These are phyloP conservation scores for Beaufortia kweichowensis DNA, from an alignment of 2,113 vertebrate genomes.

Conservation along the genomic window DNA sequence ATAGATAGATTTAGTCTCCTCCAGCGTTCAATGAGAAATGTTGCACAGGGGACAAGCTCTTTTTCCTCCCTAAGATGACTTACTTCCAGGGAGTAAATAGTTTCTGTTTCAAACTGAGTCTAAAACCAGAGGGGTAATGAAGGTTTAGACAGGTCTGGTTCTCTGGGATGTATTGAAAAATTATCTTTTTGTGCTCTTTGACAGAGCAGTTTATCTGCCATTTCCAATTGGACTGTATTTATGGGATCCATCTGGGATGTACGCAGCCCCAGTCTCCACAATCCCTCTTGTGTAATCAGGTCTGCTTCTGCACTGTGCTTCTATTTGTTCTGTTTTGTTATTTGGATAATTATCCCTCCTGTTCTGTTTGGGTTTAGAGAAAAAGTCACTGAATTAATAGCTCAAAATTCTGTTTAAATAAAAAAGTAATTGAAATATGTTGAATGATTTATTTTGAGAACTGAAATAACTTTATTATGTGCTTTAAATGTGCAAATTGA, in stretches of 20 bases:
- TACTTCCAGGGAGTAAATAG: slow-evolving; percentile 55
- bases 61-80: slow-evolving; percentile 52
- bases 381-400: background rate
- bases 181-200: slow-evolving; percentile 49
- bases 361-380: background rate
- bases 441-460: background rate
- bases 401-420: background rate
- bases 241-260: slow-evolving; percentile 45
- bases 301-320: background rate
- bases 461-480: background rate
- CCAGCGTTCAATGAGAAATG: slow-evolving; percentile 44
- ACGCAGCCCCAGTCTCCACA: slow-evolving; percentile 11
- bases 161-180: slow-evolving; percentile 44
- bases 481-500: background rate
- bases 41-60: slow-evolving; percentile 47
- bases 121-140: slow-evolving; percentile 51
- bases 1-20: too few species aligned
- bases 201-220: slow-evolving; percentile 55
- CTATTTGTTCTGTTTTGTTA: slow-evolving; percentile 2
- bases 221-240: slow-evolving; percentile 54
- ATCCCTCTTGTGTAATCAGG: slow-evolving; percentile 18
- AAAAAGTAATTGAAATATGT: background rate
- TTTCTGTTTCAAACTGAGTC: slow-evolving; percentile 44
- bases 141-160: slow-evolving; percentile 46
- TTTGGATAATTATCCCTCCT: background rate